Evolutionary conservation across 2,113 vertebrate species (phyloP), one percentile per base, ranked within the genome.

Genomic region (Dendrocopos noguchii): DNA sequence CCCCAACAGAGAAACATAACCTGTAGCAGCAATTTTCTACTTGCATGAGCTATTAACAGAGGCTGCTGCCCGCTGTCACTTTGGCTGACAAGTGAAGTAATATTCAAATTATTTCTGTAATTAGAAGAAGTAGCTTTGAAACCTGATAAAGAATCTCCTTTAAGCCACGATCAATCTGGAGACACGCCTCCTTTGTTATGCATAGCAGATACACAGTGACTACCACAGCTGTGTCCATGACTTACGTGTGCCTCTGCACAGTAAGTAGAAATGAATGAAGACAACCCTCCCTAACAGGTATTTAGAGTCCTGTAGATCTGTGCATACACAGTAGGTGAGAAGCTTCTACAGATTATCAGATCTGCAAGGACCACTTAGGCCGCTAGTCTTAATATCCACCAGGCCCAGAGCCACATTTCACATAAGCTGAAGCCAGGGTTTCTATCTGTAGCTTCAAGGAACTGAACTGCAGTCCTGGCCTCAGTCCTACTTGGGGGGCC

Each of bases 291-390:
- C 55, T 34, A 18, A 15, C 27, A 21, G 7, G 44, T 60, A 20
- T 27, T 36, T 25, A 56, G 21, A 60, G 31, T 22, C 42, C 10
- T 44, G 44, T n/a, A 28, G 44, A 31, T 31, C 33, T 4, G 2
- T 2, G 0, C 8, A 5, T 31, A 9, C 5, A 9, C 29, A 59
- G 7, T 8, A 59, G 12, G 27, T 2, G 1, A 39, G 34, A 80
- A 73, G 46, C 50, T 18, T 55, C 39, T 55, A 31, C 9, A 33
- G 68, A 24, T 29, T 20, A 29, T 33, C 47, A 75, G 46, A 46
- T n/a, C 60, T 74, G 25, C 16, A 34, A 55, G n/a, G 39, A 52
- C 33, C 6, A 1, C n/a, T 70, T 70, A 57, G 5, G 14, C 46
- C 25, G 34, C 15, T 73, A 85, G 28, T 29, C 10, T 72, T 55